Evolutionary conservation across 2,113 vertebrate species (phyloP).

Genomic region (Hippoglossus stenolepis): DNA sequence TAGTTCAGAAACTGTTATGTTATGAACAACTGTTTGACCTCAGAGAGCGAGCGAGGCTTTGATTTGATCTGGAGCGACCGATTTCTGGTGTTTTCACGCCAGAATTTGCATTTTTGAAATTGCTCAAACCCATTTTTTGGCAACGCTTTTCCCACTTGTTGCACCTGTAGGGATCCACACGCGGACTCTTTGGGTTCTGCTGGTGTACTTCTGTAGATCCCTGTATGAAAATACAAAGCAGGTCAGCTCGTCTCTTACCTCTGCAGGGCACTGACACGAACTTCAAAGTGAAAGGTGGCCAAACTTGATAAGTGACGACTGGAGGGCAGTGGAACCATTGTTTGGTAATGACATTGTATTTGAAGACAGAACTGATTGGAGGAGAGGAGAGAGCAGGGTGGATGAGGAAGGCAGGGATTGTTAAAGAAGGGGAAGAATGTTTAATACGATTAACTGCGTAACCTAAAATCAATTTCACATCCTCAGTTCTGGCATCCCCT

Average conservation of each 20-base stretch:
- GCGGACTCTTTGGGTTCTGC: background rate
- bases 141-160: constrained; percentile 37
- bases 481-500: constrained; percentile 53
- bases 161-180: background rate
- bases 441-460: constrained; percentile 67
- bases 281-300: constrained; percentile 24
- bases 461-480: constrained; percentile 77
- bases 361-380: constrained; percentile 33
- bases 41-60: background rate
- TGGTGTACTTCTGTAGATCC: background rate
- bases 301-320: constrained; percentile 37
- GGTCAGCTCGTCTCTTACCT: background rate
- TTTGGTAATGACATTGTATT: constrained; percentile 13
- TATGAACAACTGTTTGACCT: background rate
- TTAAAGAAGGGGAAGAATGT: constrained; percentile 27
- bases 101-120: background rate
- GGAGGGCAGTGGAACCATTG: constrained; percentile 27
- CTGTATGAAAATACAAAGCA: background rate
- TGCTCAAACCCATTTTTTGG: background rate
- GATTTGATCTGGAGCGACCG: background rate
- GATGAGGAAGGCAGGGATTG: background rate
- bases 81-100: background rate
- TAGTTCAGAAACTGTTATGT: background rate
- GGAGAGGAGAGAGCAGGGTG: constrained; percentile 22
- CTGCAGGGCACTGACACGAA: background rate